phyloP scores from a whole-genome alignment of 2,888 invertebrate species.

The Drosophila nr. fundita region DNA sequence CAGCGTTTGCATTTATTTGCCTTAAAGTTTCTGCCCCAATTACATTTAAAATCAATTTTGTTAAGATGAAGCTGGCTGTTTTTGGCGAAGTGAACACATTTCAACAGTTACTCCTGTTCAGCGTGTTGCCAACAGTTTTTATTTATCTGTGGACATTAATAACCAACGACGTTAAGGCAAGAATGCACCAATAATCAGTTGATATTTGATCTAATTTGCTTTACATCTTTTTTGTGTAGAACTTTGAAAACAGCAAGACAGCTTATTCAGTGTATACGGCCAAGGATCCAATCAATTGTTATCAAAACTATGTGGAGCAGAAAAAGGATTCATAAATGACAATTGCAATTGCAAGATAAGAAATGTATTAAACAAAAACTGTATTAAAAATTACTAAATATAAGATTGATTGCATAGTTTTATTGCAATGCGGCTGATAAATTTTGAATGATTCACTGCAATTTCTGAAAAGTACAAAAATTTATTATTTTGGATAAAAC shows the following conservation, averaged over 20 bases:
- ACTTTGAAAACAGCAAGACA: constrained; percentile 74
- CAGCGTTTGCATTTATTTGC: constrained; percentile 27
- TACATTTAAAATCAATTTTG: constrained; percentile 6
- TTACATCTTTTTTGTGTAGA: constrained; percentile 55
- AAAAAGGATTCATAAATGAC: constrained; percentile 44
- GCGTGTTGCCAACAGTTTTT: constrained; percentile 80
- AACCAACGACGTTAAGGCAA: constrained; percentile 77
- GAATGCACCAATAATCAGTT: neutral
- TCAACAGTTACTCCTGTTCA: constrained; percentile 69
- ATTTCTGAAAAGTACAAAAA: neutral
- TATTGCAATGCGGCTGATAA: neutral
- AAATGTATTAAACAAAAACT: constrained; percentile 1
- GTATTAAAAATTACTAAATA: neutral
- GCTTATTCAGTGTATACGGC: constrained; percentile 71
- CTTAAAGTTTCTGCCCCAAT: neutral
- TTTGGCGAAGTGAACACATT: constrained; percentile 70
- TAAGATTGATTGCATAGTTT: neutral
- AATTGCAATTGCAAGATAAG: neutral
- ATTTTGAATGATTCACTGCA: neutral
- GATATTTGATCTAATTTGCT: neutral
- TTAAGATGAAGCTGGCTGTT: constrained; percentile 59
- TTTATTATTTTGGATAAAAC: neutral
- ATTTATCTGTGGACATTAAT: constrained; percentile 81
- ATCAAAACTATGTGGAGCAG: constrained; percentile 72
- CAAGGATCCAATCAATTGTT: constrained; percentile 82